Evolutionary conservation across 2,888 invertebrate species (phyloP).

Genomic region (Diploptera punctata): DNA sequence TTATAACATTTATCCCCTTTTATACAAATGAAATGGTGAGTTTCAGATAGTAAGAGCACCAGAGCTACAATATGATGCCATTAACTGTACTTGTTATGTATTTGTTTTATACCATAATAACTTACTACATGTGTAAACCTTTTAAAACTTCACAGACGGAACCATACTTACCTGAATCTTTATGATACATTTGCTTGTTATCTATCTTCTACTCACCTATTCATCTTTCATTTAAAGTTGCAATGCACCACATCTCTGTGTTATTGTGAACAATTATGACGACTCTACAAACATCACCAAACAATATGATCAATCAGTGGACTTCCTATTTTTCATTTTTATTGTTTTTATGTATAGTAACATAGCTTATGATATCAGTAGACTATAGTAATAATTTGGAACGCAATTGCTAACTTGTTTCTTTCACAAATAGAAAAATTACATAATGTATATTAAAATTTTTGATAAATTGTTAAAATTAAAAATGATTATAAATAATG

Average conservation of each 20-base stretch:
- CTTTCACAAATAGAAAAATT: not conserved
- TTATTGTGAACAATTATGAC: conserved; percentile 11
- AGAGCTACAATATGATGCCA: not conserved
- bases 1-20: not conserved
- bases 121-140: not conserved
- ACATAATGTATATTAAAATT: not conserved
- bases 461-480: not conserved
- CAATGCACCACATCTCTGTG: not conserved
- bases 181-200: not conserved
- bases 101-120: conserved; percentile 15
- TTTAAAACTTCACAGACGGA: conserved; percentile 8
- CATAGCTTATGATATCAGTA: not conserved
- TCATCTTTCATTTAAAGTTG: not conserved
- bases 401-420: not conserved
- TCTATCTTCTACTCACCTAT: conserved; percentile 13
- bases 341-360: conserved; percentile 9
- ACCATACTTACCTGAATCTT: no score
- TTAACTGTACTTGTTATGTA: not conserved
- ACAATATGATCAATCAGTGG: conserved; percentile 26
- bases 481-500: not conserved
- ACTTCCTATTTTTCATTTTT: conserved; percentile 35
- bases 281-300: no score
- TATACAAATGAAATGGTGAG: not conserved
- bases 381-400: not conserved
- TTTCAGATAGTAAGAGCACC: not conserved